A percentile compares a stretch with the other conserved stretches of the same genome.
These are phyloP conservation scores for Tricholauxania praeusta DNA, from an alignment of 2,888 invertebrate genomes.

Conservation along the genomic window DNA sequence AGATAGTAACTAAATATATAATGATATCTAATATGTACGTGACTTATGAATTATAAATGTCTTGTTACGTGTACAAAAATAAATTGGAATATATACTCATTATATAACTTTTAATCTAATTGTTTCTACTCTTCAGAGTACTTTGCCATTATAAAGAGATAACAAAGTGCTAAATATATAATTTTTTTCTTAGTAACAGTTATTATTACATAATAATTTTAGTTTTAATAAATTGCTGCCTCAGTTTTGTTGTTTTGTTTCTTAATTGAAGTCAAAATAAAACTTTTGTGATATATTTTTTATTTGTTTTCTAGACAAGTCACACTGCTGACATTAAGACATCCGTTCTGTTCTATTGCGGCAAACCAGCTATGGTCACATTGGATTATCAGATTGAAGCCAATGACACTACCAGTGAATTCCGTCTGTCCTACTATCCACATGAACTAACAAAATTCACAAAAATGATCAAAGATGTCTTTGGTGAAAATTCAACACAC, in stretches of 20 bases:
- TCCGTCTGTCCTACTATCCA: constrained; percentile 90
- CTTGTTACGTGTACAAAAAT: too few relatives aligned
- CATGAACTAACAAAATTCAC: constrained; percentile 81
- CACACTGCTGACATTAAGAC: constrained; percentile 87
- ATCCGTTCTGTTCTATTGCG: constrained; percentile 83
- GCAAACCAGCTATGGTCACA: constrained; percentile 81
- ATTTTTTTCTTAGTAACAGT: not conserved
- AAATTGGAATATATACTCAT: too few relatives aligned
- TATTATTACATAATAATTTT: not conserved
- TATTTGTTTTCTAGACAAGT: constrained; percentile 73
- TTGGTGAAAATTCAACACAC: constrained; percentile 75
- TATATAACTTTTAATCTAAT: too few relatives aligned
- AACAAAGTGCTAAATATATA: not conserved
- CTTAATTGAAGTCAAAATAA: not conserved
- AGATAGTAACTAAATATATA: too few relatives aligned
- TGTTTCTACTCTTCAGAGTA: not conserved
- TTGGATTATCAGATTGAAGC: constrained; percentile 85
- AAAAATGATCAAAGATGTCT: constrained; percentile 77
- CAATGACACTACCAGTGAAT: constrained; percentile 74
- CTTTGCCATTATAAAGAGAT: not conserved
- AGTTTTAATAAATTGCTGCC: not conserved
- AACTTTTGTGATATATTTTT: not conserved
- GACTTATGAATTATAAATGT: too few relatives aligned
- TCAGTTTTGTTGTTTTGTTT: not conserved
- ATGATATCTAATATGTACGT: too few relatives aligned